Evolutionary conservation across 2,888 invertebrate species (phyloP).

Genomic region (Cantharis rufa): DNA sequence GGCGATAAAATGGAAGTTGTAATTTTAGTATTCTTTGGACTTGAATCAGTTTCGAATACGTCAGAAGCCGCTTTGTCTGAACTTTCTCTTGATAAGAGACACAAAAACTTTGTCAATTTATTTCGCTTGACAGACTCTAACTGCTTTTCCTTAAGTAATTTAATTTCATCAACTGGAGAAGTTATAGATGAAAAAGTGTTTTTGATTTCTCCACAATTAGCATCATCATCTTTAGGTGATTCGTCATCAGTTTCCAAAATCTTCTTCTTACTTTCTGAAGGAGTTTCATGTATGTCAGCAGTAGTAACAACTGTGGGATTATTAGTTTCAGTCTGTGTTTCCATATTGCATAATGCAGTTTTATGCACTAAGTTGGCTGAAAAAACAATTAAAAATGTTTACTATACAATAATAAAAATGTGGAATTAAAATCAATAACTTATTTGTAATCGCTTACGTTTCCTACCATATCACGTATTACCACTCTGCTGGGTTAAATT

Average conservation of each 20-base stretch:
- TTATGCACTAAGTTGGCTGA: background rate
- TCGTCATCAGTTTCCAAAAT: background rate
- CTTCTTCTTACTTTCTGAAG: background rate
- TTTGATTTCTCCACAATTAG: background rate
- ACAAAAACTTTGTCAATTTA: slow-evolving; percentile 48
- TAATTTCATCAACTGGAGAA: background rate
- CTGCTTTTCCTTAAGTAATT: slow-evolving; percentile 46
- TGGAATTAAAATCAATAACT: too few species aligned
- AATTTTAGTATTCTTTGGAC: background rate
- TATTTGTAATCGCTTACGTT: too few species aligned
- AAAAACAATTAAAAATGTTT: background rate
- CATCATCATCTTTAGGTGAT: background rate
- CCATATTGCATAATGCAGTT: background rate
- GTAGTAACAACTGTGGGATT: background rate
- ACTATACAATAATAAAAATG: too few species aligned
- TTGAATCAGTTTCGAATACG: background rate
- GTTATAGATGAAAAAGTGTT: background rate
- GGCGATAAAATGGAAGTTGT: slow-evolving; percentile 43
- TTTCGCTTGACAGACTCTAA: slow-evolving; percentile 49
- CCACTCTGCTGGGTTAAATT: too few species aligned
- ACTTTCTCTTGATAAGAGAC: slow-evolving; percentile 49
- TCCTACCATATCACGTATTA: too few species aligned
- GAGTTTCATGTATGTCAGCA: background rate
- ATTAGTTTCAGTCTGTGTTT: background rate
- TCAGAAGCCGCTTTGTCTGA: background rate